Conservation (phyloP, 35 echinoderm and acorn worm species). For the Anneissia japonica region DNA sequence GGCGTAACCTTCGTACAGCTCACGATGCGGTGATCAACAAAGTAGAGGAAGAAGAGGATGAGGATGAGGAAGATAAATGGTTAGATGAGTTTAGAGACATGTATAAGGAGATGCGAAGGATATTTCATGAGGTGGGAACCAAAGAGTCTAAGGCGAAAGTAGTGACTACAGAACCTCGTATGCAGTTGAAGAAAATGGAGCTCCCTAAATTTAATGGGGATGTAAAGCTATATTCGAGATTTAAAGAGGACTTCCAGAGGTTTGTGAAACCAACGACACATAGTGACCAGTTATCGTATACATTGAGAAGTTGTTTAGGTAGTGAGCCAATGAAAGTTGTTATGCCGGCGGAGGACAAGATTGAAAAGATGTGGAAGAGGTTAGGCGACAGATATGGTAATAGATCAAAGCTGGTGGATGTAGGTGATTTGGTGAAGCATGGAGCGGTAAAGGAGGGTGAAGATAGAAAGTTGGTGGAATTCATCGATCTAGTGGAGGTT, state of each 20-base stretch:
- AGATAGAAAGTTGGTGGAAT: slow-evolving; percentile 2
- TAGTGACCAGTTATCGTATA: neutral
- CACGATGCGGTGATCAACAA: neutral
- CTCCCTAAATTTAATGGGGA: neutral
- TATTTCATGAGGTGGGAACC: neutral
- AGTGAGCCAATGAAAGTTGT: neutral
- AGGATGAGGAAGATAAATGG: neutral
- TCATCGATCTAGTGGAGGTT: slow-evolving; percentile 7
- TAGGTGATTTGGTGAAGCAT: neutral
- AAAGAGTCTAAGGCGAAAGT: neutral
- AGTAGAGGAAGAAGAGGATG: too few relatives aligned
- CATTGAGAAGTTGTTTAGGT: neutral
- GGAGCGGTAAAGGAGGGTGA: neutral
- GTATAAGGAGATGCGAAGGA: slow-evolving; percentile 1
- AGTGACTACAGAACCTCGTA: neutral
- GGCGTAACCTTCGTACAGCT: too few relatives aligned
- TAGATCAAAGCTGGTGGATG: neutral
- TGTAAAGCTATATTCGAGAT: slow-evolving; percentile 1
- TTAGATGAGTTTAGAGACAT: neutral
- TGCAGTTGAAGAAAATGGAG: slow-evolving; percentile 12
- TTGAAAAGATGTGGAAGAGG: neutral
- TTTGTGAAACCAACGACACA: slow-evolving; percentile 2
- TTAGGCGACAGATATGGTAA: slow-evolving; percentile 4
- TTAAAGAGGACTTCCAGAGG: neutral
- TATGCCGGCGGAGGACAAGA: neutral